These are phyloP conservation scores for Sparus aurata DNA, from an alignment of 2,797 vertebrate species.

Conservation along the genomic window DNA sequence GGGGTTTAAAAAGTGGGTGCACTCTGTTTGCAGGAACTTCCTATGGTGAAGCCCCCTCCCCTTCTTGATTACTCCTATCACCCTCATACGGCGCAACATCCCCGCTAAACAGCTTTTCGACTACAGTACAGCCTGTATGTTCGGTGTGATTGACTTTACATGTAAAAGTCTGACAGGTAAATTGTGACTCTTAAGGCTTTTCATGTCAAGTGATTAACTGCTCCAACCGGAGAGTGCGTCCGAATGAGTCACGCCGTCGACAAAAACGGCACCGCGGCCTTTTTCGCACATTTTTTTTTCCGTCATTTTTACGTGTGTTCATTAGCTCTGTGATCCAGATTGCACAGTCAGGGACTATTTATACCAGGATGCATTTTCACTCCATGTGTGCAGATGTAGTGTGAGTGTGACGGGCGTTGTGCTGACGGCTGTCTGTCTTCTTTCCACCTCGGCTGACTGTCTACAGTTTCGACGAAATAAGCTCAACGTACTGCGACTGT, in stretches of 20 bases:
- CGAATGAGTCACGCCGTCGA: conserved; percentile 55
- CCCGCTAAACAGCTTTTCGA: conserved; percentile 72
- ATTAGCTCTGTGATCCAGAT: conserved; percentile 52
- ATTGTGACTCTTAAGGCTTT: conserved; percentile 73
- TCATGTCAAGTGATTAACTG: conserved; percentile 79
- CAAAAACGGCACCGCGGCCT: conserved; percentile 42
- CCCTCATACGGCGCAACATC: conserved; percentile 84
- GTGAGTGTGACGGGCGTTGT: conserved; percentile 32
- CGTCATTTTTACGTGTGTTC: conserved; percentile 37
- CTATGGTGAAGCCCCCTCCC: conserved; percentile 85
- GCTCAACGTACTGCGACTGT: not conserved
- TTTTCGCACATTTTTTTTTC: conserved; percentile 21
- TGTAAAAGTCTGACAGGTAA: conserved; percentile 64
- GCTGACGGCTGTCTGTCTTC: conserved; percentile 35
- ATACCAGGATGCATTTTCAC: conserved; percentile 20
- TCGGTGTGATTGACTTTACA: conserved; percentile 76
- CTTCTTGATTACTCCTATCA: conserved; percentile 84
- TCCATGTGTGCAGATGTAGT: conserved; percentile 22
- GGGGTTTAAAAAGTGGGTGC: conserved; percentile 90
- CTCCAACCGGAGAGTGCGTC: conserved; percentile 46
- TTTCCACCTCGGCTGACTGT: not conserved
- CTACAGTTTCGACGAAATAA: not conserved
- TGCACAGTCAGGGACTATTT: conserved; percentile 57
- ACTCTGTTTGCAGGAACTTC: conserved; percentile 90
- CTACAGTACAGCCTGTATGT: conserved; percentile 71